Evolutionary conservation across 2,888 invertebrate species (phyloP).

Genomic region (Protonemura montana): DNA sequence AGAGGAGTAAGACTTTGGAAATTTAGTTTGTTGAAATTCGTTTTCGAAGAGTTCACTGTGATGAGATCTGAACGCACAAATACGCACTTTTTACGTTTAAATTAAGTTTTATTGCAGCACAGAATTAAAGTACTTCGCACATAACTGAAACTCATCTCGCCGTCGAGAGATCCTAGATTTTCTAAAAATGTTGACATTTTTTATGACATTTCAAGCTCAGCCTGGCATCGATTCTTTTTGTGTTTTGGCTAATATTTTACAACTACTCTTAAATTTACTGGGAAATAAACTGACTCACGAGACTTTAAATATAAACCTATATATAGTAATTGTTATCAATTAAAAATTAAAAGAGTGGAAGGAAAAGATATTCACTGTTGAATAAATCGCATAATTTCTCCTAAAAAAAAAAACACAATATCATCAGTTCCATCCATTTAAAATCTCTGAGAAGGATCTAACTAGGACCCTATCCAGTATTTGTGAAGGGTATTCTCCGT

Average conservation of each 20-base stretch:
- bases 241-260: neutral
- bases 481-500: too few relatives aligned
- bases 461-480: too few relatives aligned
- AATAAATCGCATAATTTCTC: neutral
- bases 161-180: neutral
- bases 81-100: conserved; percentile 7
- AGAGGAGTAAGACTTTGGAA: neutral
- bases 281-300: neutral
- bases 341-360: neutral
- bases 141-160: neutral
- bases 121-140: neutral
- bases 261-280: neutral
- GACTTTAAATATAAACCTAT: neutral
- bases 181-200: neutral
- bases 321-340: neutral
- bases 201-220: neutral
- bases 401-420: too few relatives aligned
- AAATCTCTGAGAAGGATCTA: too few relatives aligned
- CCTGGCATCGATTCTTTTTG: neutral
- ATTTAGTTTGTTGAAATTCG: neutral
- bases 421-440: too few relatives aligned
- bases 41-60: neutral
- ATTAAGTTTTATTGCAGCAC: neutral
- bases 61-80: conserved; percentile 7
- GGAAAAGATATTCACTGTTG: neutral